Conservation (phyloP, 2,888 invertebrate species). For the Ophion ventricosus region DNA sequence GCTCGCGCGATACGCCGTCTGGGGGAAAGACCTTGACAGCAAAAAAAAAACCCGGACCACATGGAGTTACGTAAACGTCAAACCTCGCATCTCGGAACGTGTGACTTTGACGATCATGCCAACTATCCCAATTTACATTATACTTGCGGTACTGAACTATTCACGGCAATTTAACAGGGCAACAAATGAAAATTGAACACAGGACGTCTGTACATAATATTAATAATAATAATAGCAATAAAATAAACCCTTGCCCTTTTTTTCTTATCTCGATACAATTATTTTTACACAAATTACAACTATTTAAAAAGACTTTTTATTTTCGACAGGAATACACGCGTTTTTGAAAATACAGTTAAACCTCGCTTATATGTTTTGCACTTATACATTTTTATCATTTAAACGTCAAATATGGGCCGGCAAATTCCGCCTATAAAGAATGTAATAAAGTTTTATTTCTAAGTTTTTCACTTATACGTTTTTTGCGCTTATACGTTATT, state of each 20-base stretch:
- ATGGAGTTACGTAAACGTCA: constrained; percentile 67
- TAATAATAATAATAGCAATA: no score
- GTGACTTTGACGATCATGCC: constrained; percentile 47
- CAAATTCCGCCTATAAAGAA: no score
- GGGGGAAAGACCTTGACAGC: constrained; percentile 64
- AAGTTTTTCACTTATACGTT: no score
- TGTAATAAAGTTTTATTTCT: no score
- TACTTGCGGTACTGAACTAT: neutral
- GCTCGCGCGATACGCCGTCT: constrained; percentile 47
- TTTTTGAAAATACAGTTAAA: no score
- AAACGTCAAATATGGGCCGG: no score
- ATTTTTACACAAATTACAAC: neutral
- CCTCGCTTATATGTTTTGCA: no score
- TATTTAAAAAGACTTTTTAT: neutral
- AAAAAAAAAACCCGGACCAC: constrained; percentile 53
- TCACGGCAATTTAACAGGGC: neutral
- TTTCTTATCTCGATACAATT: neutral
- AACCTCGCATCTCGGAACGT: constrained; percentile 41
- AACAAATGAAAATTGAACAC: neutral
- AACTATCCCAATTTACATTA: constrained; percentile 39
- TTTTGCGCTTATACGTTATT: no score
- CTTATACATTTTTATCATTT: no score
- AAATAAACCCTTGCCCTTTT: no score
- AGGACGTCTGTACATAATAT: neutral
- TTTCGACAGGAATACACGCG: neutral